Percentiles rank a stretch among this genome's conserved stretches.
phyloP scores from a whole-genome alignment of 2,113 vertebrate genomes.

The Sander vitreus region DNA sequence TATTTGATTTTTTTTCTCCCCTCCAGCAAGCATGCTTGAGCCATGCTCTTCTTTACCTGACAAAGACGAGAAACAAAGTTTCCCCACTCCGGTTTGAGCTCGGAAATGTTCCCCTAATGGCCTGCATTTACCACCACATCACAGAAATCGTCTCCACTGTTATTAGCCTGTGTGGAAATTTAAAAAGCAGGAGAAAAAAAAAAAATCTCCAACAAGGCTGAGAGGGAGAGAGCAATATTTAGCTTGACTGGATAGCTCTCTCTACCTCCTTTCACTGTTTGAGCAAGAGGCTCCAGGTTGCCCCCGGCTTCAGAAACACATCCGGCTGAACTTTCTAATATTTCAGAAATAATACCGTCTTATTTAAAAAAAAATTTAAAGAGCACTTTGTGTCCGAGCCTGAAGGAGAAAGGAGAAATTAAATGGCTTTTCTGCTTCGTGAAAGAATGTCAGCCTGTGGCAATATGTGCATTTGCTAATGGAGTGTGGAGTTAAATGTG shows the following conservation, averaged over 20 bases:
- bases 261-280: slow-evolving; percentile 8
- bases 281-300: slow-evolving; percentile 37
- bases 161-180: slow-evolving; percentile 46
- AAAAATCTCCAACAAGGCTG: background rate
- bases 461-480: slow-evolving; percentile 78
- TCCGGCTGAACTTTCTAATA: slow-evolving; percentile 51
- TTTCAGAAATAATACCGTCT: slow-evolving; percentile 67
- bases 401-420: slow-evolving; percentile 65
- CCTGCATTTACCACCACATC: slow-evolving; percentile 36
- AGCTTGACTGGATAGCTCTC: slow-evolving; percentile 9
- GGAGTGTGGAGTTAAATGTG: slow-evolving; percentile 77
- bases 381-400: slow-evolving; percentile 70
- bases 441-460: slow-evolving; percentile 72
- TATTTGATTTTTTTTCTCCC: slow-evolving; percentile 52
- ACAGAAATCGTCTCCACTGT: slow-evolving; percentile 19
- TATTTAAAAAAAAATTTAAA: slow-evolving; percentile 57
- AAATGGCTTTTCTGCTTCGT: slow-evolving; percentile 74
- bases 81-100: slow-evolving; percentile 26
- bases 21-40: slow-evolving; percentile 49
- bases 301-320: slow-evolving; percentile 37
- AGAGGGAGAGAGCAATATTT: slow-evolving; percentile 8
- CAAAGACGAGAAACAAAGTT: slow-evolving; percentile 55
- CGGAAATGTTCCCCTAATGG: slow-evolving; percentile 28
- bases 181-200: slow-evolving; percentile 20
- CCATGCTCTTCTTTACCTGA: slow-evolving; percentile 47